Percentiles rank a stretch among this genome's conserved stretches.
Conservation (phyloP, 2,797 vertebrate species). For the Periophthalmus magnuspinnatus region DNA sequence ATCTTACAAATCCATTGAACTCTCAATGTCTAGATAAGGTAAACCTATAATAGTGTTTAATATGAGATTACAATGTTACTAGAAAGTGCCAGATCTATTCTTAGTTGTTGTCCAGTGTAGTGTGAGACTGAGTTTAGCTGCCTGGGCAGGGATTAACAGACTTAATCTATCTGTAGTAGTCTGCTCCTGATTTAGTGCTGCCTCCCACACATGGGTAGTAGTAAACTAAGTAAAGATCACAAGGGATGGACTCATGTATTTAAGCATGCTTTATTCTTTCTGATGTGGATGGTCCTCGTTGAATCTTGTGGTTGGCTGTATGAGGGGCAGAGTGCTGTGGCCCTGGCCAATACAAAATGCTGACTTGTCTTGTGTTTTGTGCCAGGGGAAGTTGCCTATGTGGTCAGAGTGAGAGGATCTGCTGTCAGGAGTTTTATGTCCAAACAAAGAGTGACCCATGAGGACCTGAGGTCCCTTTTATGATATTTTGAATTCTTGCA, state of each 20-base stretch:
- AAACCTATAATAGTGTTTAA: background rate
- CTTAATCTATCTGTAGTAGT: constrained; percentile 5
- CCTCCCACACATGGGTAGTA: background rate
- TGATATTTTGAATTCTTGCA: background rate
- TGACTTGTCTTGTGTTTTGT: constrained; percentile 55
- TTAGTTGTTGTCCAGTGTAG: background rate
- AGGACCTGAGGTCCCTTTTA: constrained; percentile 7
- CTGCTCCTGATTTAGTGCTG: background rate
- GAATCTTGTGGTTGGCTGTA: constrained; percentile 22
- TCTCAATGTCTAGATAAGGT: background rate
- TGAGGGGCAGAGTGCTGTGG: constrained; percentile 35
- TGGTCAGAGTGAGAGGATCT: constrained; percentile 35
- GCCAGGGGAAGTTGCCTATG: constrained; percentile 56
- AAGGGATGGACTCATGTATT: background rate
- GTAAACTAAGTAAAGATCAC: background rate
- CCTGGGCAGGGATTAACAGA: constrained; percentile 7
- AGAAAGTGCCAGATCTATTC: constrained; percentile 1
- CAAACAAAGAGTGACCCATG: constrained; percentile 29
- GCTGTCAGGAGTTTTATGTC: constrained; percentile 36
- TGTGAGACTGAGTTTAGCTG: constrained; percentile 2
- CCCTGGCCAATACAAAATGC: constrained; percentile 53
- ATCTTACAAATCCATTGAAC: background rate
- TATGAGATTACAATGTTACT: background rate
- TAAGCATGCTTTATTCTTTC: background rate
- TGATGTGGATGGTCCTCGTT: constrained; percentile 5